phyloP scores from a whole-genome alignment of 1,140 invertebrate species.

The Drosophila fuyamai region DNA sequence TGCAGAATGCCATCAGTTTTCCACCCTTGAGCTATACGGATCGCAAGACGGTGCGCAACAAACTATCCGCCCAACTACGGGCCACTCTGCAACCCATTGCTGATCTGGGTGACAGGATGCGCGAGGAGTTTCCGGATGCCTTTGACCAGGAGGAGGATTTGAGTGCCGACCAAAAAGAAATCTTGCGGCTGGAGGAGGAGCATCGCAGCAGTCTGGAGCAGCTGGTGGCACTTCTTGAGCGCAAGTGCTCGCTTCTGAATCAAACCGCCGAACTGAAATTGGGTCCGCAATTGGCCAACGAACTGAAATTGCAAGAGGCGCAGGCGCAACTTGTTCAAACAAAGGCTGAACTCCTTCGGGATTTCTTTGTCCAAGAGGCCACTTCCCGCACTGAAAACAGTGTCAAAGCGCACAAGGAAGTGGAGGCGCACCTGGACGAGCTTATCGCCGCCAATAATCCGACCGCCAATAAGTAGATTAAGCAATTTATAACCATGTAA shows the following conservation, averaged over 20 bases:
- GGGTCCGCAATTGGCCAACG: constrained; percentile 60
- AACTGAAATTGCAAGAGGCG: constrained; percentile 61
- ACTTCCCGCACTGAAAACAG: constrained; percentile 65
- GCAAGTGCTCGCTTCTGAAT: constrained; percentile 62
- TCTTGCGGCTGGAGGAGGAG: constrained; percentile 61
- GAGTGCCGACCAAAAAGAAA: constrained; percentile 44
- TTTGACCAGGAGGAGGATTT: constrained; percentile 30
- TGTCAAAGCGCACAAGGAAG: constrained; percentile 65
- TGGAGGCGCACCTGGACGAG: constrained; percentile 66
- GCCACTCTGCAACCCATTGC: constrained; percentile 40
- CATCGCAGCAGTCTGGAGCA: constrained; percentile 46
- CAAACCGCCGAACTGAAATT: constrained; percentile 63
- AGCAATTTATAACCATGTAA: not conserved
- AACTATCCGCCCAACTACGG: constrained; percentile 37
- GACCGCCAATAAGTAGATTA: constrained; percentile 13
- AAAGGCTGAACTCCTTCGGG: constrained; percentile 64
- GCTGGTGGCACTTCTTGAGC: constrained; percentile 27
- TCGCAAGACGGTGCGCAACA: constrained; percentile 44
- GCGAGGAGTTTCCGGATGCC: constrained; percentile 50
- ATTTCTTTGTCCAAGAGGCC: constrained; percentile 52
- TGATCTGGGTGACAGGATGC: constrained; percentile 51
- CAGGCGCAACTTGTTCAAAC: constrained; percentile 57
- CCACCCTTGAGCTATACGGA: constrained; percentile 56
- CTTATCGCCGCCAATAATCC: constrained; percentile 26
- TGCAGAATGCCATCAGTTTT: constrained; percentile 27